phyloP scores from a whole-genome alignment of 2,888 invertebrate genomes.

The Bruchidius siliquastri region DNA sequence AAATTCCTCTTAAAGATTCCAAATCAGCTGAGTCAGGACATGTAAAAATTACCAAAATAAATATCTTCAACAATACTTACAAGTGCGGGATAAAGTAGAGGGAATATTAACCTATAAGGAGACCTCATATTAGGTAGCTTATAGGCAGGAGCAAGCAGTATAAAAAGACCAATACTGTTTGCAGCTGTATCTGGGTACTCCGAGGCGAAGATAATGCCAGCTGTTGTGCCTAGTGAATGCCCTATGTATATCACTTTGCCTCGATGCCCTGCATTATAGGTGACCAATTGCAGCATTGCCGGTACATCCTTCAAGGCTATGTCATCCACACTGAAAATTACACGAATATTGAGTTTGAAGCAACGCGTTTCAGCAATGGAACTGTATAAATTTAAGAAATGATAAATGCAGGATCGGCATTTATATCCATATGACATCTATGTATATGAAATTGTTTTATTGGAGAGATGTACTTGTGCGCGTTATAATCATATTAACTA shows the following conservation, averaged over 20 bases:
- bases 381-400: too few species aligned
- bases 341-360: too few species aligned
- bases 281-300: slow-evolving; percentile 52
- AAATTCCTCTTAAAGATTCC: too few species aligned
- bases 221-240: slow-evolving; percentile 58
- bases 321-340: slow-evolving; percentile 53
- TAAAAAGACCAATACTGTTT: slow-evolving; percentile 49
- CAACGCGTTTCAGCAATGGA: too few species aligned
- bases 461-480: too few species aligned
- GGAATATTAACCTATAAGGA: slow-evolving; percentile 61
- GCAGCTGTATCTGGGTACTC: slow-evolving; percentile 53
- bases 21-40: too few species aligned
- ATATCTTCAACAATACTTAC: slow-evolving; percentile 19
- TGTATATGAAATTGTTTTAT: too few species aligned
- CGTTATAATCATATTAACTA: too few species aligned
- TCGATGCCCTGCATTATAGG: slow-evolving; percentile 41
- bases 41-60: too few species aligned
- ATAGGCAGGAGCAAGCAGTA: slow-evolving; percentile 54
- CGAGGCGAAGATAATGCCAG: slow-evolving; percentile 54
- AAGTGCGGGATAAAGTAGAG: slow-evolving; percentile 44
- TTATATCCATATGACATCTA: too few species aligned
- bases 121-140: slow-evolving; percentile 54
- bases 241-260: slow-evolving; percentile 51
- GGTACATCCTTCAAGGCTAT: slow-evolving; percentile 57
- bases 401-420: too few species aligned